Evolutionary conservation across 2,888 invertebrate species (phyloP).

Genomic region (Salpingus planirostris): DNA sequence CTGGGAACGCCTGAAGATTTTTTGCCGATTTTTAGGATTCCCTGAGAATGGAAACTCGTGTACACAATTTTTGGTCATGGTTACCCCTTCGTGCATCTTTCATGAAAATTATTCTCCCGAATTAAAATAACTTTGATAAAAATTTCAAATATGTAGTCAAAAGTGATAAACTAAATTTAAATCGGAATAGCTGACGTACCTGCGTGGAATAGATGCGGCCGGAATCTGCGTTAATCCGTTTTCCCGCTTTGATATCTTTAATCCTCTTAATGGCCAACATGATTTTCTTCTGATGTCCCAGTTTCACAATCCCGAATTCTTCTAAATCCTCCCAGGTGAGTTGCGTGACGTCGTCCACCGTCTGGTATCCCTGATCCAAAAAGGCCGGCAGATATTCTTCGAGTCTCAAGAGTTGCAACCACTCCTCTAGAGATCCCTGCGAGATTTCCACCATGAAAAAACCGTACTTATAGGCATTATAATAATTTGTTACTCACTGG

Average conservation of each 20-base stretch:
- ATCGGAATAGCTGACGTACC: no score
- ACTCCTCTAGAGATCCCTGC: conserved; percentile 90
- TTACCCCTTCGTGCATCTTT: no score
- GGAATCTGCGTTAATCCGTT: conserved; percentile 48
- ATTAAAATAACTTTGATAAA: no score
- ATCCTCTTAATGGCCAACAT: conserved; percentile 93
- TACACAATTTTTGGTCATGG: no score
- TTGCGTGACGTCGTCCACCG: conserved; percentile 88
- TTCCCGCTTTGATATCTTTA: conserved; percentile 85
- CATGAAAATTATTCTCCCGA: no score
- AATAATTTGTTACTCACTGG: conserved; percentile 52
- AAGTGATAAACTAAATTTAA: no score
- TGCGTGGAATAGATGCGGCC: conserved; percentile 39
- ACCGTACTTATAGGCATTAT: conserved; percentile 1
- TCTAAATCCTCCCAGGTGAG: conserved; percentile 98
- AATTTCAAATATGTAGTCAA: no score
- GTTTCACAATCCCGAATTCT: conserved; percentile 87
- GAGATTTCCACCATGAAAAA: no score
- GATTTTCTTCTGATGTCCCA: conserved; percentile 98
- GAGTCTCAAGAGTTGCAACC: conserved; percentile 82
- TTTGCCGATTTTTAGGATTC: no score
- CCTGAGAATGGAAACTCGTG: no score
- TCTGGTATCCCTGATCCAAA: conserved; percentile 86
- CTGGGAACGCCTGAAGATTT: no score
- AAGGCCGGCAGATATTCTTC: conserved; percentile 89